phyloP scores from a whole-genome alignment of 2,888 invertebrate species.

The Macrosoma leucophasiata region DNA sequence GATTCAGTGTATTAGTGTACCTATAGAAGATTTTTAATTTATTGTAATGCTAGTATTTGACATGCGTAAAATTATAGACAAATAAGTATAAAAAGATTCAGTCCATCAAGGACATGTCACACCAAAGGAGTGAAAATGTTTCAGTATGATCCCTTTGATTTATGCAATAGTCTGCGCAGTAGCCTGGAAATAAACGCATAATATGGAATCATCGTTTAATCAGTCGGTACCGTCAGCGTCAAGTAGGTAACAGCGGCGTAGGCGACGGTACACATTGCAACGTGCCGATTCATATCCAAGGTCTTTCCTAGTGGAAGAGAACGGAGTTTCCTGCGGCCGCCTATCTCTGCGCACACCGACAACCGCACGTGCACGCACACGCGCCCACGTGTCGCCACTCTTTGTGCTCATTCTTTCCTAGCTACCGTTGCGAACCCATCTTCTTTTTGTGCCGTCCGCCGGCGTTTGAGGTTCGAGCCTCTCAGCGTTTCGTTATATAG shows the following conservation, averaged over 20 bases:
- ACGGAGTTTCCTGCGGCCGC: constrained; percentile 76
- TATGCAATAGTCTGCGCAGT: constrained; percentile 20
- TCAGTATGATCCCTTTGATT: constrained; percentile 5
- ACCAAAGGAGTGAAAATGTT: too few species aligned
- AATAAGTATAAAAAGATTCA: too few species aligned
- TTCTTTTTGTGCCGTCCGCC: constrained; percentile 68
- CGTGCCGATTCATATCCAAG: constrained; percentile 74
- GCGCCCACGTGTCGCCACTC: constrained; percentile 65
- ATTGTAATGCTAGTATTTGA: too few species aligned
- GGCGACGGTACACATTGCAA: constrained; percentile 74
- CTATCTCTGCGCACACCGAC: constrained; percentile 70
- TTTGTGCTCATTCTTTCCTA: constrained; percentile 70
- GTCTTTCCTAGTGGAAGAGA: constrained; percentile 77
- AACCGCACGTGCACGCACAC: constrained; percentile 65
- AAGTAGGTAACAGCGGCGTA: constrained; percentile 69
- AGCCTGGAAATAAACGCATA: constrained; percentile 31
- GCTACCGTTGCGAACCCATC: constrained; percentile 69
- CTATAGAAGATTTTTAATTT: too few species aligned
- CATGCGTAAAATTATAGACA: too few species aligned
- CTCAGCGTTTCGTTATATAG: constrained; percentile 70
- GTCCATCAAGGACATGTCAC: too few species aligned
- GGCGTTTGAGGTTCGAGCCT: constrained; percentile 64
- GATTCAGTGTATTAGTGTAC: too few species aligned
- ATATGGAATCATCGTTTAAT: constrained; percentile 55
- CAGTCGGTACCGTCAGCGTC: constrained; percentile 44